Evolutionary conservation across 2,888 invertebrate species (phyloP), one percentile per base, ranked within the genome.

Genomic region (Phaonia tiefii): DNA sequence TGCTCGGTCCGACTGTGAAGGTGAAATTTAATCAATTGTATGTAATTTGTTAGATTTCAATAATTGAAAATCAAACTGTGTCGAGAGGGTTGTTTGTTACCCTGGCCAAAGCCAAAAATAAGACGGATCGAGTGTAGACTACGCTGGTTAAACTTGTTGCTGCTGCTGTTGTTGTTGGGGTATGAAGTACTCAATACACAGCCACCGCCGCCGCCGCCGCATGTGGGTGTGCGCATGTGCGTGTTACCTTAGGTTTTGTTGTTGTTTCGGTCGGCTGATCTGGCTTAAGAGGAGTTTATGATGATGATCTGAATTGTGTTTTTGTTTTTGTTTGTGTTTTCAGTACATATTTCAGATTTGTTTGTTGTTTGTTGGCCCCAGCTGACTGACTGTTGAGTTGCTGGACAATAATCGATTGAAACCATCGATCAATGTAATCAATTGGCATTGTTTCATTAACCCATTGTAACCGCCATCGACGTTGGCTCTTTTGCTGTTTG

Each of bases 341-440:
- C 63, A 3, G 39, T 60, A 60, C 17, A 17, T 10, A 11, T 42
- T n/a, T 63, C 58, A 20, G 63, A 72, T 74, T 54, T 60, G 51
- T 42, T 66, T 39, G 71, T 22, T 42, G 56, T 70, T 3, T 56
- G 70, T 42, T 42, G 42, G 5, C 39, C 49, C 70, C 73, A 51
- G 54, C 63, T 74, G 75, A 42, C 69, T 83, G 78, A 65, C 60
- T 82, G 76, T 83, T 83, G 79, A 80, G 75, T 82, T 80, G 67
- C 77, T 86, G 86, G 84, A 87, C 88, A 85, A 88, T 88, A 89
- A 89, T 87, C 88, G 88, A 86, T 88, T 88, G 89, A 89, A 89
- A 87, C 88, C 87, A 89, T 88, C 89, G 87, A 88, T 88, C 88
- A 88, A 84, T 84, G 83, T 84, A 85, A 85, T 85, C 84, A 85